phyloP scores from a whole-genome alignment of 2,113 vertebrate genomes.

The Xiphophorus couchianus region DNA sequence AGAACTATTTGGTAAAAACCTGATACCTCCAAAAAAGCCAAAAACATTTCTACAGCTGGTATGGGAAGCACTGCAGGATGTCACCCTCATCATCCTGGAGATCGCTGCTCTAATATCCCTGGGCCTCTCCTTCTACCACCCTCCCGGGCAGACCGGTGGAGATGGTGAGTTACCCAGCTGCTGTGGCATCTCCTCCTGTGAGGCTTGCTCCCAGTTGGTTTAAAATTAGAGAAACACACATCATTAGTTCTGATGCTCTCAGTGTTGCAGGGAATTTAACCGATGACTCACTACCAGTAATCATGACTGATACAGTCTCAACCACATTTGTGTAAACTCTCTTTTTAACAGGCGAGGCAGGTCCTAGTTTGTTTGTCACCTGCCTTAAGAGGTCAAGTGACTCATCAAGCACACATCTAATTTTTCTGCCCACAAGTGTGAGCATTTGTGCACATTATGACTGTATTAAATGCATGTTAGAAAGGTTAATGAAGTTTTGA shows the following conservation, averaged over 20 bases:
- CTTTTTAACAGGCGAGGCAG: conserved; percentile 51
- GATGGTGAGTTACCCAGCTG: conserved; percentile 82
- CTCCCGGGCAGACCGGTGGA: conserved; percentile 87
- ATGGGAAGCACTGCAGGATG: conserved; percentile 98
- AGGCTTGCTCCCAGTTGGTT: conserved; percentile 5
- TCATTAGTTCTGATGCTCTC: conserved; percentile 3
- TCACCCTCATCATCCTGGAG: conserved; percentile 98
- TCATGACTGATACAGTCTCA: conserved; percentile 29
- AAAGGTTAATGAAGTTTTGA: conserved; percentile 77
- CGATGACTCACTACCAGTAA: conserved; percentile 16
- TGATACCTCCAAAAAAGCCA: conserved; percentile 99
- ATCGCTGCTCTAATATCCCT: conserved; percentile 96
- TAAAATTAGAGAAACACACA: neutral
- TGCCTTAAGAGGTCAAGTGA: conserved; percentile 51
- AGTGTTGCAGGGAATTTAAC: conserved; percentile 15
- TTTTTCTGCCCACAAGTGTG: conserved; percentile 10
- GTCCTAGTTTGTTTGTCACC: conserved; percentile 45
- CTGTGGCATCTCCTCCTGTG: conserved; percentile 18
- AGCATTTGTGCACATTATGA: conserved; percentile 15
- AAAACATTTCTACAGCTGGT: conserved; percentile 99
- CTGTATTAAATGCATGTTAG: conserved; percentile 47
- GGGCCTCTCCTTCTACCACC: conserved; percentile 97
- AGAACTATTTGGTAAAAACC: conserved; percentile 94
- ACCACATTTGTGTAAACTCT: conserved; percentile 28
- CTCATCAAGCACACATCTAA: conserved; percentile 20